Percentiles rank a stretch among this genome's conserved stretches.
Conservation (phyloP, 1,140 invertebrate species). For the Platyura marginata region DNA sequence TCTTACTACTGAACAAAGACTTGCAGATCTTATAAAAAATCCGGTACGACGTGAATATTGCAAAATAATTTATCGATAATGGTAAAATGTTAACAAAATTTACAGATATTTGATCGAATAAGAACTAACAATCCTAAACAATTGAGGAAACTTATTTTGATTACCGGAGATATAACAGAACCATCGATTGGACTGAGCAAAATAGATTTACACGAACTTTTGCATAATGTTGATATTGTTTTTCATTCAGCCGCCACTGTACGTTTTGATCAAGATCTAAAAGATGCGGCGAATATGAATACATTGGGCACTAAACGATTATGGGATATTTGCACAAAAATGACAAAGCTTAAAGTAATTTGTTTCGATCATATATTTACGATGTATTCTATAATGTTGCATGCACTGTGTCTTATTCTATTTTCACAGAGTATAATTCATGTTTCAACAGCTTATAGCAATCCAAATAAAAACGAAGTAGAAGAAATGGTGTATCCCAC, state of each 20-base stretch:
- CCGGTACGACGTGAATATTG: constrained; percentile 4
- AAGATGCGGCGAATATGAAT: constrained; percentile 38
- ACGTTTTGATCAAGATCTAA: constrained; percentile 62
- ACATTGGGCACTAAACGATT: constrained; percentile 35
- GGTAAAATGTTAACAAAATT: too few species aligned
- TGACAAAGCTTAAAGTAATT: constrained; percentile 52
- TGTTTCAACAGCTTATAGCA: constrained; percentile 78
- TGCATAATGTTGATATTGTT: constrained; percentile 44
- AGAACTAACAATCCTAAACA: constrained; percentile 15
- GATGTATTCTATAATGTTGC: constrained; percentile 8
- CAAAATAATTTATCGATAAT: too few species aligned
- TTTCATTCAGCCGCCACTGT: constrained; percentile 81
- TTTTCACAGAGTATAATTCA: constrained; percentile 62
- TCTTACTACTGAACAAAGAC: constrained; percentile 37
- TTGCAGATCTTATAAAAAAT: constrained; percentile 38
- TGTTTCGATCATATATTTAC: not conserved
- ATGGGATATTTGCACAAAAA: constrained; percentile 36
- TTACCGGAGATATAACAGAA: constrained; percentile 24
- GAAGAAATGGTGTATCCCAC: constrained; percentile 54
- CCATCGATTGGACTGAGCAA: constrained; percentile 40
- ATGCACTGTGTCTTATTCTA: too few species aligned
- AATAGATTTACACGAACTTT: constrained; percentile 32
- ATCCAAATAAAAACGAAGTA: constrained; percentile 48
- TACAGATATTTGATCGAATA: constrained; percentile 16
- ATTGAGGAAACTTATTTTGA: constrained; percentile 20